Conservation (phyloP, 2,888 invertebrate species). For the Strigamia crassipes region DNA sequence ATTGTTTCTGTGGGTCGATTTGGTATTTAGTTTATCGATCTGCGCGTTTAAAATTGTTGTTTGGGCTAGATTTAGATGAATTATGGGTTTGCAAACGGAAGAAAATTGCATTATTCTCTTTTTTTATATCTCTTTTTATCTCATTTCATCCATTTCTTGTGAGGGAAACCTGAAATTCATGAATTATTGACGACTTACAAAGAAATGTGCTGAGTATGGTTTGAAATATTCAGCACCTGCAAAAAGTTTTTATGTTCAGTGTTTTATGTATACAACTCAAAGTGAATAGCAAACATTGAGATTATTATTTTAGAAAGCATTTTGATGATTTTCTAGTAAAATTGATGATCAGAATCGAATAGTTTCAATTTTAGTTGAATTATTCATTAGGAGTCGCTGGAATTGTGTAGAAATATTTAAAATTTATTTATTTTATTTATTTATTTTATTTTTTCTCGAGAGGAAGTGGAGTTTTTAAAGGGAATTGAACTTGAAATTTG, state of each 20-base stretch:
- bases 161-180: neutral
- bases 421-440: neutral
- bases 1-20: no score
- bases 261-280: neutral
- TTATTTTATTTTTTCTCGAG: neutral
- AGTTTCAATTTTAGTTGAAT: neutral
- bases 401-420: neutral
- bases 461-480: neutral
- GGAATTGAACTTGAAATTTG: neutral
- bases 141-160: neutral
- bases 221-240: constrained; percentile 6
- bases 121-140: neutral
- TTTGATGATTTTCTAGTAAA: no score
- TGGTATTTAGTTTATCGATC: no score
- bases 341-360: neutral
- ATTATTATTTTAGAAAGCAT: no score
- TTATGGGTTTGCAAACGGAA: neutral
- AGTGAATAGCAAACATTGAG: no score
- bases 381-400: neutral
- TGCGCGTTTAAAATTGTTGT: no score
- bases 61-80: neutral
- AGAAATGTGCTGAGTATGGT: neutral
- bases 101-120: neutral
- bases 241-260: neutral
- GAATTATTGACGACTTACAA: neutral